Conservation (phyloP, 2,113 vertebrate genomes). For the Echinops telfairi region DNA sequence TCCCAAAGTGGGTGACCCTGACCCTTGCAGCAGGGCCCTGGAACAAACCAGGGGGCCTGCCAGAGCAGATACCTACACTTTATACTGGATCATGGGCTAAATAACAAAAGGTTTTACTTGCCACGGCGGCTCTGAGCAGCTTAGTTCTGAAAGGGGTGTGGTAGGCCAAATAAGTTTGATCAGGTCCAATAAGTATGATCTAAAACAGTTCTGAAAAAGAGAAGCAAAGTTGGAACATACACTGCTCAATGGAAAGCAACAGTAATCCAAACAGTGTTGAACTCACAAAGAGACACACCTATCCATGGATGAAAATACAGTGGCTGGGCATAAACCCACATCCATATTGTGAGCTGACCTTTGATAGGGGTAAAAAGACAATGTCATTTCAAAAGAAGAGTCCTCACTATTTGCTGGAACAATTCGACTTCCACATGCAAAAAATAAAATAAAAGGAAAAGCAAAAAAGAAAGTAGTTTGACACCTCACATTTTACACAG, state of each 20-base stretch:
- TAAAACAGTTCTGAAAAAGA: slow-evolving; percentile 10
- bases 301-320: neutral
- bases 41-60: too few species aligned
- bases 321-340: neutral
- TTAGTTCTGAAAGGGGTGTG: too few species aligned
- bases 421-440: neutral
- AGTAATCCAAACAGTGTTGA: neutral
- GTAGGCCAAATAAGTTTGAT: too few species aligned
- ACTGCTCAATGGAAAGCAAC: neutral
- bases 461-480: neutral
- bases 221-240: neutral
- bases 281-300: neutral
- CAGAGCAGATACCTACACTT: too few species aligned
- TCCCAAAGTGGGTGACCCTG: too few species aligned
- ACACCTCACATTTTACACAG: neutral
- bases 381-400: slow-evolving; percentile 3
- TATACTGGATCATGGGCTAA: too few species aligned
- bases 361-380: neutral
- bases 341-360: neutral
- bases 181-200: too few species aligned
- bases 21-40: too few species aligned
- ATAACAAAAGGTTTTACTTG: too few species aligned
- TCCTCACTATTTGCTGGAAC: neutral
- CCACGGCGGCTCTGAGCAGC: too few species aligned
- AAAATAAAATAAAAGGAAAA: neutral